Evolutionary conservation across 1,140 invertebrate species (phyloP), one percentile per base, ranked within the genome.

Genomic region (Chlorops oryzae): DNA sequence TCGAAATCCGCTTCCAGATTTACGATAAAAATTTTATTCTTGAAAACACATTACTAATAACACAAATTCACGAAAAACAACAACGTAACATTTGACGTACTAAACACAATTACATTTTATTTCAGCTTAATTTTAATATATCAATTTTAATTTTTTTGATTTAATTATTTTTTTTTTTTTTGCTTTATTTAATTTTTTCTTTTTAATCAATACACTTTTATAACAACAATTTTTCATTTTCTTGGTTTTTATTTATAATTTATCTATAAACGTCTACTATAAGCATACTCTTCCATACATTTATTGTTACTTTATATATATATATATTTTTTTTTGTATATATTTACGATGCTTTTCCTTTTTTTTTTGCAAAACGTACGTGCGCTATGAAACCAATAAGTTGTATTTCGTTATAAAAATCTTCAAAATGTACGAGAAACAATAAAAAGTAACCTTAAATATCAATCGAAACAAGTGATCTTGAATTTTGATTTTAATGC

Each of bases 341-440:
- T 9, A 62, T 38, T 57, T n/a, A n/a, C n/a, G n/a, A n/a, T n/a
- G n/a, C n/a, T 47, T 41, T 38, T 51, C 35, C 10, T 46, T 54
- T 62, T 58, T 57, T 52, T 58, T 52, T 57, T 68, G 63, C 59
- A 68, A 68, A 68, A 68, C 61, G 65, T 70, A 70, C 65, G 65
- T 69, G 66, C 63, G 62, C 66, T 69, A 70, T 70, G 66, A 70
- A 70, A 70, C 66, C 66, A 70, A 70, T 70, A 69, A 65, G n/a
- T n/a, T n/a, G n/a, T n/a, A n/a, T n/a, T n/a, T n/a, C n/a, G n/a
- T n/a, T n/a, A n/a, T n/a, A n/a, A n/a, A n/a, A n/a, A n/a, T n/a
- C n/a, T n/a, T n/a, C n/a, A n/a, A n/a, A n/a, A n/a, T n/a, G n/a
- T n/a, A n/a, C n/a, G n/a, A n/a, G n/a, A n/a, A n/a, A n/a, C n/a